Base-by-base conservation (phyloP, 2,797 vertebrate genomes). In the Enteromius afrohamiltoni region DNA sequence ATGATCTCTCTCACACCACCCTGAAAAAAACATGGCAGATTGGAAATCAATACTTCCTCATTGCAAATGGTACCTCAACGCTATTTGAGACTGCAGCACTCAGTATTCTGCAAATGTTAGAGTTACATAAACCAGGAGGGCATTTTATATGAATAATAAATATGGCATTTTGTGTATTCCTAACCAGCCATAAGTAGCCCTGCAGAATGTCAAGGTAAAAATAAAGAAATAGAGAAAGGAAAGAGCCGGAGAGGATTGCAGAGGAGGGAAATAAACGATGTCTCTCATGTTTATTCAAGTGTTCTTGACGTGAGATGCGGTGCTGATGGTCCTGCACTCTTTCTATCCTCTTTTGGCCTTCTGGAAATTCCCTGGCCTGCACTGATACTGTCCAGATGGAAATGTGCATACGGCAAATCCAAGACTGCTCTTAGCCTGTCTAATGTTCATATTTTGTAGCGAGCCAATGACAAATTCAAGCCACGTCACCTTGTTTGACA, bases 241-340 rank as follows among this genome's bases (percentile, higher is more conserved):
- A 69, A 51, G 58, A 75, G 75, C 21, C 58, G 49, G 82, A 81
- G 80, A 31, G 42, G 23, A 77, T 70, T 37, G 40, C 49, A 80
- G 71, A 40, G 87, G 81, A 81, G 53, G 64, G 58, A 82, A 83
- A 80, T 71, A 69, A 88, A 88, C 83, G 83, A 82, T 82, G 82
- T 85, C 76, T 84, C 71, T 88, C 76, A 87, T 89, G 87, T 90
- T 89, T 90, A 89, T 90, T 89, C 83, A 90, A 87, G 84, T 87
- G 86, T 85, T 85, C 62, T 75, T 69, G 47, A 58, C 68, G 23
- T 60, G 82, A 65, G 74, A 71, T 58, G 70, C 73, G 78, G 60
- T 71, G 68, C 19, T 82, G 77, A 78, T 79, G 68, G 77, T 82
- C 80, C 86, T 78, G 53, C 75, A 58, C 80, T 47, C 7, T 42